Evolutionary conservation across 2,797 vertebrate species (phyloP).

Genomic region (Pterois miles): DNA sequence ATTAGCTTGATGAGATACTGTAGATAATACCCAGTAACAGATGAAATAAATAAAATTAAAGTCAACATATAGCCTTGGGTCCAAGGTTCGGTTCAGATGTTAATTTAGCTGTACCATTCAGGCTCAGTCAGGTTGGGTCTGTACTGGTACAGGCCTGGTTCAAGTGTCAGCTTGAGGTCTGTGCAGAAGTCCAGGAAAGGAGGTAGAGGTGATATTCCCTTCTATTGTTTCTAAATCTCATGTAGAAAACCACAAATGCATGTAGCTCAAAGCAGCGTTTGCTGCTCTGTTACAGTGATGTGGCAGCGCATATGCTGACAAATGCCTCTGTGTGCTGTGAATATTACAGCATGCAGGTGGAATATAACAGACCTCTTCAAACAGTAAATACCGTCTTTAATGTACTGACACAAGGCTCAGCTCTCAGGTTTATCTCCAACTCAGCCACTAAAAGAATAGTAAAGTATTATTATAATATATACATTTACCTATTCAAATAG

Average conservation of each 20-base stretch:
- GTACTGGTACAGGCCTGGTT: neutral
- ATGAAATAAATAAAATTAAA: neutral
- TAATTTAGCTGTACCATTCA: neutral
- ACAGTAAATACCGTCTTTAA: neutral
- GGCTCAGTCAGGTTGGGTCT: neutral
- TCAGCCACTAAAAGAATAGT: neutral
- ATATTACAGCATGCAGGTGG: conserved; percentile 10
- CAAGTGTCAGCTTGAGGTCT: neutral
- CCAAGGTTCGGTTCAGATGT: neutral
- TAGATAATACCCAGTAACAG: neutral
- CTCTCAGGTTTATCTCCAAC: neutral
- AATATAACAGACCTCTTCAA: conserved; percentile 18
- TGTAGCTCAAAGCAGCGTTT: neutral
- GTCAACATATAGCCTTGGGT: neutral
- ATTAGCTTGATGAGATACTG: neutral
- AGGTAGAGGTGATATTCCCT: neutral
- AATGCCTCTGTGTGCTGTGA: conserved; percentile 33
- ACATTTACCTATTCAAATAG: neutral
- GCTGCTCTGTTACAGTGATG: neutral
- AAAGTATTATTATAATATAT: neutral
- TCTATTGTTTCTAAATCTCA: neutral
- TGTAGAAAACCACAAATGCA: too few relatives aligned
- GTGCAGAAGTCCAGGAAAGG: neutral
- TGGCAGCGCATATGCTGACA: neutral
- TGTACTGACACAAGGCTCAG: neutral